phyloP scores from a whole-genome alignment of 2,888 invertebrate genomes.

The Cephus spinipes region DNA sequence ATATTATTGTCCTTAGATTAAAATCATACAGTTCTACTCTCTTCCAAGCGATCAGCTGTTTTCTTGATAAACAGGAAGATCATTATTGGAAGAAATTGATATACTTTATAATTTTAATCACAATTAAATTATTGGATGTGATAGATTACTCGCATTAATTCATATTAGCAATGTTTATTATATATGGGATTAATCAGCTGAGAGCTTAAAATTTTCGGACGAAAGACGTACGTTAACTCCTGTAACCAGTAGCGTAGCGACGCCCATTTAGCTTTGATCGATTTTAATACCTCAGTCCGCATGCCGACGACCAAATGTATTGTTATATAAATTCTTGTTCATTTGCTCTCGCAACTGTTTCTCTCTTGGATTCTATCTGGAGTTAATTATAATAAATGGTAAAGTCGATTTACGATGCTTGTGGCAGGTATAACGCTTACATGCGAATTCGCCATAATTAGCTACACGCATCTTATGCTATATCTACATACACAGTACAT shows the following conservation, averaged over 20 bases:
- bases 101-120: not conserved
- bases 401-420: not conserved
- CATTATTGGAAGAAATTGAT: not conserved
- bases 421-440: not conserved
- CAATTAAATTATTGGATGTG: not conserved
- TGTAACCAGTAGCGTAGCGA: not conserved
- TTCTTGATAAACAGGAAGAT: not conserved
- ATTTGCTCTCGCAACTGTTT: not conserved
- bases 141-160: not conserved
- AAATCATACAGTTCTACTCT: not conserved
- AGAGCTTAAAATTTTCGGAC: not conserved
- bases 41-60: not conserved
- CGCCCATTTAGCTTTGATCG: not conserved
- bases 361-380: not conserved
- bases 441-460: not conserved
- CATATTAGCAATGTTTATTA: not conserved
- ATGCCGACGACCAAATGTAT: not conserved
- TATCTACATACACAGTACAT: not conserved
- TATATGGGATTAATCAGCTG: not conserved
- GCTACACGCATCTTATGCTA: not conserved
- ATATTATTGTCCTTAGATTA: not conserved
- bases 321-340: not conserved
- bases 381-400: not conserved
- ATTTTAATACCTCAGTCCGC: not conserved
- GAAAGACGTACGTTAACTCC: not conserved